Percentiles rank a stretch among this genome's conserved stretches.
Evolutionary conservation across 1,140 invertebrate genomes (phyloP).

Genomic region (Drosophila bipectinata): DNA sequence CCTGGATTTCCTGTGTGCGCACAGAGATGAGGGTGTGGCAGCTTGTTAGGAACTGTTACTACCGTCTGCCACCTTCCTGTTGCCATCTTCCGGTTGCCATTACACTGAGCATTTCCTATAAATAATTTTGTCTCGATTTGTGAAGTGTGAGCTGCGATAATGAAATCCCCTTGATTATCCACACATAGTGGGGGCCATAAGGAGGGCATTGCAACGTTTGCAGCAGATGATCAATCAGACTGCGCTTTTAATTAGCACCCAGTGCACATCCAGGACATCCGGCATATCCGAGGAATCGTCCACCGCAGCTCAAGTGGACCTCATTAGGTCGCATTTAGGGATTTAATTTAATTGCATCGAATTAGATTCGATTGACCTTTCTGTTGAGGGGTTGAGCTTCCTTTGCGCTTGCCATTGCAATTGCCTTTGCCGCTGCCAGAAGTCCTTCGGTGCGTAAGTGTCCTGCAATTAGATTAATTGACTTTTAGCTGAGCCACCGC

Average conservation of each 20-base stretch:
- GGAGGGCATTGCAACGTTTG: slow-evolving; percentile 27
- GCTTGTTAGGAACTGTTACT: slow-evolving; percentile 65
- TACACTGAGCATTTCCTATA: slow-evolving; percentile 66
- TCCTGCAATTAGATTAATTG: slow-evolving; percentile 74
- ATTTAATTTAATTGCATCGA: slow-evolving; percentile 71
- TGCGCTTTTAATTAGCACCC: slow-evolving; percentile 55
- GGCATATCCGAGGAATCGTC: slow-evolving; percentile 1
- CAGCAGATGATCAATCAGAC: slow-evolving; percentile 40
- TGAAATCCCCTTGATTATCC: slow-evolving; percentile 74
- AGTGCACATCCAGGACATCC: slow-evolving; percentile 3
- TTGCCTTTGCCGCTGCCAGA: background rate
- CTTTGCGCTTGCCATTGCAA: background rate
- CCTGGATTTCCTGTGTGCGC: slow-evolving; percentile 1
- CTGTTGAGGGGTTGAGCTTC: slow-evolving; percentile 11
- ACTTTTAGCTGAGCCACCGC: slow-evolving; percentile 26
- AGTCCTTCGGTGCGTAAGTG: slow-evolving; percentile 25
- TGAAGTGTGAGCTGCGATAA: slow-evolving; percentile 55
- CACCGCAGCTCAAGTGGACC: slow-evolving; percentile 56
- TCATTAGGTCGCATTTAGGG: slow-evolving; percentile 65
- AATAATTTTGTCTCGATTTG: slow-evolving; percentile 65
- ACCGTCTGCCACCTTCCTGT: slow-evolving; percentile 53
- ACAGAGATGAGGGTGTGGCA: background rate
- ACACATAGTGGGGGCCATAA: slow-evolving; percentile 8
- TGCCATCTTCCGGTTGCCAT: slow-evolving; percentile 69
- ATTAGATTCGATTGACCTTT: slow-evolving; percentile 54